phyloP scores from a whole-genome alignment of 1,140 invertebrate genomes.

The Caenorhabditis brenneri region DNA sequence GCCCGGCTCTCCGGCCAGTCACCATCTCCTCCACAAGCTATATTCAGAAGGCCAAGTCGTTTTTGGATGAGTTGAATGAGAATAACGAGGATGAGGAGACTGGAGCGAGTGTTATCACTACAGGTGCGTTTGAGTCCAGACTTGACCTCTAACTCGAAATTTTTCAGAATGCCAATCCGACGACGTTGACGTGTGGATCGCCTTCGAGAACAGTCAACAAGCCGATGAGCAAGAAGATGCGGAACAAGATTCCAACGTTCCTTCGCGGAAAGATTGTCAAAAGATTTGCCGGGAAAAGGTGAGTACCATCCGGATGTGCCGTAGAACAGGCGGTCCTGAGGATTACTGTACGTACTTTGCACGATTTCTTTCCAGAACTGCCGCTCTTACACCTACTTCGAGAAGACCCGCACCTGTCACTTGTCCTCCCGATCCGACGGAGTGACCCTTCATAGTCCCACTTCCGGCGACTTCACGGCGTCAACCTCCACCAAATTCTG shows the following conservation, averaged over 20 bases:
- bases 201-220: conserved; percentile 47
- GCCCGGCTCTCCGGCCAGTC: neutral
- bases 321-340: too few relatives aligned
- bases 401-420: conserved; percentile 51
- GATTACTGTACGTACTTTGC: too few relatives aligned
- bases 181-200: conserved; percentile 42
- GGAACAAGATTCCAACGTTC: neutral
- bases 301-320: too few relatives aligned
- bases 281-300: conserved; percentile 44
- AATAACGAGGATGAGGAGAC: neutral
- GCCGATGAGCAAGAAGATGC: neutral
- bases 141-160: too few relatives aligned
- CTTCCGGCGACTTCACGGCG: conserved; percentile 47
- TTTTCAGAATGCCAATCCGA: conserved; percentile 45
- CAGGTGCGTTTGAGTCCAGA: too few relatives aligned
- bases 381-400: conserved; percentile 52
- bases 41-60: conserved; percentile 17
- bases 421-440: conserved; percentile 47
- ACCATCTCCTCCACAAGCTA: neutral
- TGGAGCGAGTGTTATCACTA: neutral
- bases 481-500: conserved; percentile 54
- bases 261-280: conserved; percentile 35
- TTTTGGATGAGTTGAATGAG: conserved; percentile 26
- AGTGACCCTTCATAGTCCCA: conserved; percentile 34
- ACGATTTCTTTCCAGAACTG: conserved; percentile 30